Evolutionary conservation across 2,888 invertebrate genomes (phyloP).

Genomic region (Gandaritis pyraliata): DNA sequence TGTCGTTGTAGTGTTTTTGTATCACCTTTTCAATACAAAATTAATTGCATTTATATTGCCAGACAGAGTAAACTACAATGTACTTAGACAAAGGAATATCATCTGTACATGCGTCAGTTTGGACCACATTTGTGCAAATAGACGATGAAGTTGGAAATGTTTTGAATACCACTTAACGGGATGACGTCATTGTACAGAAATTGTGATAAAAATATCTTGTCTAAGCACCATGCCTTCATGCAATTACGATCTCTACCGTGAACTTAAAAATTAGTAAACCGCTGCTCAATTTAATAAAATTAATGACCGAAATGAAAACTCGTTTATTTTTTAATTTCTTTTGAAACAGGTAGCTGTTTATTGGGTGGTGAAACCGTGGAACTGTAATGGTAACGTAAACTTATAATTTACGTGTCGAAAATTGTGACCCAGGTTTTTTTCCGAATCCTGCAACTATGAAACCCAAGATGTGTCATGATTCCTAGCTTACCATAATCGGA

Average conservation of each 20-base stretch:
- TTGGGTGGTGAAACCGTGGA: too few relatives aligned
- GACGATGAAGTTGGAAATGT: constrained; percentile 3
- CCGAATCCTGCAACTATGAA: constrained; percentile 24
- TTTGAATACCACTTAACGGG: background rate
- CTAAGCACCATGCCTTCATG: background rate
- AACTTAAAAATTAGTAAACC: too few relatives aligned
- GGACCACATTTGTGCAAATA: constrained; percentile 32
- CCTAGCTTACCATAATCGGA: constrained; percentile 37
- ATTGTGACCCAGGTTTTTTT: background rate
- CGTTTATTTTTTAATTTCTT: too few relatives aligned
- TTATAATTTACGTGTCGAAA: too few relatives aligned
- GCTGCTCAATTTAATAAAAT: too few relatives aligned
- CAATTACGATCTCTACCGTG: too few relatives aligned
- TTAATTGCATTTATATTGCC: constrained; percentile 31
- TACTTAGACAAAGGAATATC: constrained; percentile 24
- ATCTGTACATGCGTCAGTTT: constrained; percentile 27
- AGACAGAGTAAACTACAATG: constrained; percentile 32
- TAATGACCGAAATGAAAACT: too few relatives aligned
- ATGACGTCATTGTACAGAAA: constrained; percentile 7
- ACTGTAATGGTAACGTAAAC: too few relatives aligned
- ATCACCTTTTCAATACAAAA: constrained; percentile 25
- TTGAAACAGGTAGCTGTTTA: too few relatives aligned
- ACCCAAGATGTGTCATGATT: constrained; percentile 39
- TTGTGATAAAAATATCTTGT: background rate
- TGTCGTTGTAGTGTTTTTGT: background rate